A percentile compares a stretch with the other conserved stretches of the same genome.
Conservation (phyloP, 2,888 invertebrate genomes). For the Nyleta sp. region DNA sequence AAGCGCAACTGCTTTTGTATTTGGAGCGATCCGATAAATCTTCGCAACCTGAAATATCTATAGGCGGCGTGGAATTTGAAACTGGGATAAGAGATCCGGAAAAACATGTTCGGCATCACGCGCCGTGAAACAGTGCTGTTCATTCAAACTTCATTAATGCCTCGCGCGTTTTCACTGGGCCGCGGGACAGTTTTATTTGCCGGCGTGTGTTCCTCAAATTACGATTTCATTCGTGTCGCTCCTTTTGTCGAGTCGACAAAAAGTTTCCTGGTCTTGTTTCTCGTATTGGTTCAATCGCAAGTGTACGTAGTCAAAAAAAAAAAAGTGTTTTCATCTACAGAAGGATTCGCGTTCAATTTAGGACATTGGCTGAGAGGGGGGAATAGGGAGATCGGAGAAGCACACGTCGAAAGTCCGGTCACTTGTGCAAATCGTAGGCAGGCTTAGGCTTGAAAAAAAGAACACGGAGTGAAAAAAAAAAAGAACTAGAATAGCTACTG, state of each 20-base stretch:
- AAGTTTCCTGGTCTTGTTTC: background rate
- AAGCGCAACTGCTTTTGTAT: slow-evolving; percentile 28
- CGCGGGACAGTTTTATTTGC: no score
- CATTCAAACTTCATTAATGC: slow-evolving; percentile 37
- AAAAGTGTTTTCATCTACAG: no score
- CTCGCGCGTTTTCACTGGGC: no score
- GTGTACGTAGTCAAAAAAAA: no score
- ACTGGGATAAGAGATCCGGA: slow-evolving; percentile 44
- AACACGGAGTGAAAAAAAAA: no score
- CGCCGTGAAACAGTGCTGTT: slow-evolving; percentile 8
- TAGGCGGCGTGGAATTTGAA: slow-evolving; percentile 30
- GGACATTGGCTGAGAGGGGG: no score
- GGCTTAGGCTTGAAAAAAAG: no score
- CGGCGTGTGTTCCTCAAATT: slow-evolving; percentile 14
- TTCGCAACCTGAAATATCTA: slow-evolving; percentile 24
- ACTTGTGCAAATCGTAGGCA: no score
- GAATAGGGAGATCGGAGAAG: no score
- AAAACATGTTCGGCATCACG: slow-evolving; percentile 42
- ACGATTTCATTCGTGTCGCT: slow-evolving; percentile 7
- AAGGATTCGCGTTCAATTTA: no score
- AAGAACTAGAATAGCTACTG: no score
- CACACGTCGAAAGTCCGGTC: no score
- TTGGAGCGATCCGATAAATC: slow-evolving; percentile 24
- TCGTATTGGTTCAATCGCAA: background rate
- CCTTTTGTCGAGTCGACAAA: slow-evolving; percentile 26